Base-by-base conservation (phyloP, 1,140 invertebrate species). In the Eurosta solidaginis region DNA sequence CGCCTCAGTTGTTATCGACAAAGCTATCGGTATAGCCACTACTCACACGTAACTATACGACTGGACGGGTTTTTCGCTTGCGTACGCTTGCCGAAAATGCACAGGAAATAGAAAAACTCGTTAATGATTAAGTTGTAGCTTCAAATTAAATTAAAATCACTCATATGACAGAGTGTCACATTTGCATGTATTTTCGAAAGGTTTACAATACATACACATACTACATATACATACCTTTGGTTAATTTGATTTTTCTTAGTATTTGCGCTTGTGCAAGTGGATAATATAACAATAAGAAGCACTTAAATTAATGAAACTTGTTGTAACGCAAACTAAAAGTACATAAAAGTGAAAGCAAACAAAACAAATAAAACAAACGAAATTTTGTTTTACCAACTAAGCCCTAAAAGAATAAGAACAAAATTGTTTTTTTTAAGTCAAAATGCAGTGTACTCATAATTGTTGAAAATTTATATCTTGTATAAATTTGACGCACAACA, bases 401-500 rank as follows among this genome's bases (percentile, higher is more conserved):
- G 27, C 33, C n/a, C 59, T 40, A 68, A 42, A 68, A 40, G 20
- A 68, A 22, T 40, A 40, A 36, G 40, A 20, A 59, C 50, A 25
- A 9, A 22, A 52, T 22, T 22, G 25, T 22, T 22, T 6, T 17
- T 9, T 20, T 22, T n/a, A 68, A 68, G 59, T 68, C 17, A 20
- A 68, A 68, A 17, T 40, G 27, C 27, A 20, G 4, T 6, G 2
- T 20, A 54, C 12, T 25, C 20, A 54, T 54, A 20, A 20, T 10
- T 29, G 50, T 25, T 54, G 1, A 12, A 12, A 9, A 27, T 17
- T 17, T 49, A 49, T 52, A 10, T 52, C 12, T 9, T 9, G 12
- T 12, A n/a, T 27, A 27, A 68, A 36, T 68, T 40, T 20, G 33
- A 68, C 33, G 75, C 50, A 78, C 77, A 79, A 78, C 79, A 79